Evolutionary conservation across 1,140 invertebrate genomes (phyloP).

Genomic region (Archivesica marissinica): DNA sequence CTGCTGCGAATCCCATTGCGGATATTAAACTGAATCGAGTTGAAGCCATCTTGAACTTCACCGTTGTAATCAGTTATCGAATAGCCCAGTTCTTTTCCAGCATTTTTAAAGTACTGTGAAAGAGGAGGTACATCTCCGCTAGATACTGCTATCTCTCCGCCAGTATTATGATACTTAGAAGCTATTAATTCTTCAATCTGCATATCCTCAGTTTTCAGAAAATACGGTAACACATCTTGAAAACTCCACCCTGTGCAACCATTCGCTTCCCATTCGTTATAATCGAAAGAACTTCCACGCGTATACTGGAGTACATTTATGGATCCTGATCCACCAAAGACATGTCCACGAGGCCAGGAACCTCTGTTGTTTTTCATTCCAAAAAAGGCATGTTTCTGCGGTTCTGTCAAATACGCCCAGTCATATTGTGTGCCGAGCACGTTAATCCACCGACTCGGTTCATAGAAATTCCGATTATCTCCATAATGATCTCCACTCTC

Average conservation of each 20-base stretch:
- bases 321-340: constrained; percentile 71
- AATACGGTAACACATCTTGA: constrained; percentile 59
- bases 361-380: constrained; percentile 87
- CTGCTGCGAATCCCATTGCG: constrained; percentile 29
- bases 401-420: constrained; percentile 96
- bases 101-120: neutral
- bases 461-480: constrained; percentile 89
- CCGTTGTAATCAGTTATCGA: constrained; percentile 79
- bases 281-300: constrained; percentile 95
- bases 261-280: constrained; percentile 89
- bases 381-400: constrained; percentile 91
- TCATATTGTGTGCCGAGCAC: constrained; percentile 85
- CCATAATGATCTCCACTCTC: constrained; percentile 97
- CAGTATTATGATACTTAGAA: constrained; percentile 36
- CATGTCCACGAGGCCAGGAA: constrained; percentile 88
- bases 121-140: neutral
- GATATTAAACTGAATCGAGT: constrained; percentile 13
- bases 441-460: constrained; percentile 60
- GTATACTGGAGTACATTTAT: constrained; percentile 88
- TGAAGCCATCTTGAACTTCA: constrained; percentile 24
- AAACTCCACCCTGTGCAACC: constrained; percentile 53
- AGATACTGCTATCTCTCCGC: constrained; percentile 29
- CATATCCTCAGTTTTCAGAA: constrained; percentile 53
- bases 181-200: constrained; percentile 7
- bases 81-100: constrained; percentile 70